Percentiles rank a stretch among this genome's conserved stretches.
phyloP scores from a whole-genome alignment of 2,113 vertebrate species.

The Camelus dromedarius region DNA sequence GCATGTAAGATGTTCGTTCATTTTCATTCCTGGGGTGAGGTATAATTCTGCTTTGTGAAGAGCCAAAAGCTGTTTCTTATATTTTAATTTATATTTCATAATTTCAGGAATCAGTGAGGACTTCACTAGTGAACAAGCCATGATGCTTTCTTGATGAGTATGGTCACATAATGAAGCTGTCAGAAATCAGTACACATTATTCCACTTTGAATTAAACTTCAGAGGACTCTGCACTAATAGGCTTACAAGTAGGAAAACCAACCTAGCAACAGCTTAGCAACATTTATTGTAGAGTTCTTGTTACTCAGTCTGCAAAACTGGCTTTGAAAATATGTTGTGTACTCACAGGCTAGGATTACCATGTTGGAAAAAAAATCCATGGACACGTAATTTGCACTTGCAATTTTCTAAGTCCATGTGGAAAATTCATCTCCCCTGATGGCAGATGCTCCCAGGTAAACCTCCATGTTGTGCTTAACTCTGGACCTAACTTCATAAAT shows the following conservation, averaged over 20 bases:
- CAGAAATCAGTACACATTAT: not conserved
- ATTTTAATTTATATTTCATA: not conserved
- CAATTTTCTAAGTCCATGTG: constrained; percentile 78
- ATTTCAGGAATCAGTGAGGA: not conserved
- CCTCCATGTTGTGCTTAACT: constrained; percentile 79
- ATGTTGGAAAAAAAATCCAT: constrained; percentile 48
- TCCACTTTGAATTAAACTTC: constrained; percentile 1
- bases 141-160: not conserved
- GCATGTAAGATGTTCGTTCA: not conserved
- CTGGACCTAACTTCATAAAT: constrained; percentile 67
- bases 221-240: not conserved
- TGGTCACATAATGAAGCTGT: not conserved
- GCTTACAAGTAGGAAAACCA: not conserved
- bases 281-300: not conserved
- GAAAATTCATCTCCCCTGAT: constrained; percentile 82
- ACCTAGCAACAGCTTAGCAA: not conserved
- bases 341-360: constrained; percentile 67
- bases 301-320: not conserved
- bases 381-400: constrained; percentile 53
- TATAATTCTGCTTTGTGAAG: not conserved
- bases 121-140: not conserved
- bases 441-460: constrained; percentile 74
- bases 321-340: constrained; percentile 62
- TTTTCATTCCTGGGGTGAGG: not conserved
- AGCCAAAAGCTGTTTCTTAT: not conserved